Base-by-base conservation (phyloP, 2,113 vertebrate genomes). In the Pelecanus crispus region DNA sequence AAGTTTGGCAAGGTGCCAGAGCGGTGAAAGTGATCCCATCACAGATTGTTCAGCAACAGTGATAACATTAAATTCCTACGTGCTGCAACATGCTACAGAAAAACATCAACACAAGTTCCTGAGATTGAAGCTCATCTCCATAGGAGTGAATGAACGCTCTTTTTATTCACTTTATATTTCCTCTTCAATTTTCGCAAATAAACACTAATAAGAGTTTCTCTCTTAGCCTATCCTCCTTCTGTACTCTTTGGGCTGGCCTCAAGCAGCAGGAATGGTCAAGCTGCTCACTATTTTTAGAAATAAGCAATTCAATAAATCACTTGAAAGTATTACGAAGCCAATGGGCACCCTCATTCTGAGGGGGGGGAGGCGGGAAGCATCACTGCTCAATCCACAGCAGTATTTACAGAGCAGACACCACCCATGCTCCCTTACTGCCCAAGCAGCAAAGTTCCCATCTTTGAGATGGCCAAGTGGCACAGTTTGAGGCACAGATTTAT, bases 281-380 rank as follows among this genome's bases (percentile, higher is more conserved):
- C 75, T 84, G 52, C 55, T 93, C 16, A 16, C 80, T 88, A 40
- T 92, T 95, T 94, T 94, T 84, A 92, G 66, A 89, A 94, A 86
- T 26, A 79, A 81, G 72, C 56, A 68, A 79, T 79, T 94, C 65
- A 90, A 1, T 78, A 89, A 81, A 91, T 92, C 77, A 91, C 86
- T 86, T 71, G 7, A 32, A 94, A 95, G 49, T 75, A 89, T 75
- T 87, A 94, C 42, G 74, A 92, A 92, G 68, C 55, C 86, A 95
- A 67, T 9, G 29, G 52, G n/a, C 26, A 44, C 34, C 74, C 63
- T 89, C 15, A 80, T 55, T 55, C 10, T 17, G 53, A 8, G 29
- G 6, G 29, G 4, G 50, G 50, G 26, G 26, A 11, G 19, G 45
- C 45, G 8, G 49, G 24, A 42, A 11, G 13, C 44, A 40, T 31